Evolutionary conservation across 2,113 vertebrate species (phyloP).

Genomic region (Ammospiza caudacuta): DNA sequence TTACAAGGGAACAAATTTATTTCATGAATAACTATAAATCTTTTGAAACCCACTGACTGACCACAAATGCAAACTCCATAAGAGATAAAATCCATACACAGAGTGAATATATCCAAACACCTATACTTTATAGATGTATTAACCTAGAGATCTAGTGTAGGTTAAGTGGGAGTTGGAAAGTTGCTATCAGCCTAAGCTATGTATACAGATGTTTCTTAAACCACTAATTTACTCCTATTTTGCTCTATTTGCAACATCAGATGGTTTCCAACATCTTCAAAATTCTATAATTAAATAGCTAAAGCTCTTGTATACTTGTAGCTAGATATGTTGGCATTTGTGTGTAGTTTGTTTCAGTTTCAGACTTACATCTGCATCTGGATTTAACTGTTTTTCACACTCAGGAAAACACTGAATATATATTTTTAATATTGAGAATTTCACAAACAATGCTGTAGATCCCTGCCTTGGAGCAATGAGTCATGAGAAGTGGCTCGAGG

Average conservation of each 20-base stretch:
- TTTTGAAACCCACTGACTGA: background rate
- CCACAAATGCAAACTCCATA: background rate
- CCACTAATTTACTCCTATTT: background rate
- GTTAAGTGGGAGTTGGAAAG: background rate
- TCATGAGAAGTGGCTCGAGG: slow-evolving; percentile 43
- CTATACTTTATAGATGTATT: background rate
- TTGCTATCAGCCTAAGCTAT: background rate
- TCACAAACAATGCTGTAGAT: slow-evolving; percentile 6
- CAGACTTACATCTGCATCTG: background rate
- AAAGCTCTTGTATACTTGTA: background rate
- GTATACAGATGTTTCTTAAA: background rate
- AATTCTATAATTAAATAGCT: background rate
- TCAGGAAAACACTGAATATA: background rate
- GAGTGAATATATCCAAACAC: background rate
- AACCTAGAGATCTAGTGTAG: background rate
- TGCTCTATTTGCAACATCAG: background rate
- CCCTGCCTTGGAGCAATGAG: slow-evolving; percentile 27
- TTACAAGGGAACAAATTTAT: background rate
- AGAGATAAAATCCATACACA: background rate
- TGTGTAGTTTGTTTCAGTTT: background rate
- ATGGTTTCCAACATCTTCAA: background rate
- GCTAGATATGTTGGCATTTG: background rate
- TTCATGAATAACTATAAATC: background rate
- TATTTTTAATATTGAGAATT: slow-evolving; percentile 25
- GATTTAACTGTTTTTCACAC: background rate